Percentiles rank a stretch among this genome's conserved stretches.
Conservation (phyloP, 2,888 invertebrate genomes). For the Anagyrus pseudococci region DNA sequence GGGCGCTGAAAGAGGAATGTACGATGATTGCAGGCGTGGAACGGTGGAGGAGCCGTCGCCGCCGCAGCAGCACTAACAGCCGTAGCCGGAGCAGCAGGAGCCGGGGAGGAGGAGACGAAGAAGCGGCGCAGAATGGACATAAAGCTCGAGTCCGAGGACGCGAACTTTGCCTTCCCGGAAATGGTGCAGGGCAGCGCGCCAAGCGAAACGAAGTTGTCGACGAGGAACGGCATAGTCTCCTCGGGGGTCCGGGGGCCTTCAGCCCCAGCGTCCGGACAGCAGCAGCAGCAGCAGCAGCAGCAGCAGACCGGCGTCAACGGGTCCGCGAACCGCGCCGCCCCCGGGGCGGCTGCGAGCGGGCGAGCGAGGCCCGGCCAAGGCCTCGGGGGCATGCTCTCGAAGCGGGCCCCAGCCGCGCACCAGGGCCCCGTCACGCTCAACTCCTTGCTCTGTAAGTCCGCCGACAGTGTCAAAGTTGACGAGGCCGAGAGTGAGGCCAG, state of each 20-base stretch:
- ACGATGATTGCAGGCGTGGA: constrained; percentile 50
- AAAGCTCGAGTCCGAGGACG: constrained; percentile 76
- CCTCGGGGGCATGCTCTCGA: constrained; percentile 63
- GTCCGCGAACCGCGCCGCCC: constrained; percentile 62
- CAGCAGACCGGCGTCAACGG: constrained; percentile 52
- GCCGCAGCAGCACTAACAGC: too few relatives aligned
- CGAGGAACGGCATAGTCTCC: constrained; percentile 58
- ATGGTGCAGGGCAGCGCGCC: constrained; percentile 54
- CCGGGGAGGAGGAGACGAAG: constrained; percentile 30
- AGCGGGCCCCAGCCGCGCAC: constrained; percentile 64
- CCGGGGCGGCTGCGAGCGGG: constrained; percentile 63
- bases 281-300: constrained; percentile 53
- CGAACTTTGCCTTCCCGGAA: constrained; percentile 72
- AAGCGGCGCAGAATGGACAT: constrained; percentile 67
- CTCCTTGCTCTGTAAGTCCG: constrained; percentile 69
- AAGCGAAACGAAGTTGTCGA: constrained; percentile 36
- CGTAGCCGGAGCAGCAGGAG: too few relatives aligned
- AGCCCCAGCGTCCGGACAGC: too few relatives aligned
- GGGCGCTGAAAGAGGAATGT: too few relatives aligned
- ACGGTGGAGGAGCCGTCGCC: constrained; percentile 48
- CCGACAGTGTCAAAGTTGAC: too few relatives aligned
- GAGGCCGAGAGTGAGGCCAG: too few relatives aligned
- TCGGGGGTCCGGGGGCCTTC: constrained; percentile 50
- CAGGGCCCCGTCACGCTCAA: constrained; percentile 72
- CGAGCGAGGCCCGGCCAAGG: constrained; percentile 65